A percentile compares a stretch with the other conserved stretches of the same genome.
Evolutionary conservation across 2,113 vertebrate genomes (phyloP).

Genomic region (Aegithalos caudatus): DNA sequence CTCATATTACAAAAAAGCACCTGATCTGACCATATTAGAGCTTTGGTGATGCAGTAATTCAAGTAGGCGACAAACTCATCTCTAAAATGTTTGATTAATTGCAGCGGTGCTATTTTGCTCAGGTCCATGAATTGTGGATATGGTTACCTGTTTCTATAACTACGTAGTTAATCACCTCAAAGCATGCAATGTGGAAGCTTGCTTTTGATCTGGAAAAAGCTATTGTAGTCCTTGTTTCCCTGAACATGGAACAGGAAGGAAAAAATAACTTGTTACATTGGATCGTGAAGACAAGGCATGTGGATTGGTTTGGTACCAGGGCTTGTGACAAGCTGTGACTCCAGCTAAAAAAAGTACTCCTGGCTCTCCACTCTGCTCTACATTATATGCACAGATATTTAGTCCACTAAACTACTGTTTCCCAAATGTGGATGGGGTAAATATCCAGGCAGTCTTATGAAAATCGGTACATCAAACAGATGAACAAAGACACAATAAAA

Average conservation of each 20-base stretch:
- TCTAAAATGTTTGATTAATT: slow-evolving; percentile 1
- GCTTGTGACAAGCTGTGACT: not conserved
- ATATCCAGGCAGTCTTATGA: not conserved
- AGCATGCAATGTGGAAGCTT: not conserved
- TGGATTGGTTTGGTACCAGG: not conserved
- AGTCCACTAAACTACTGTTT: not conserved
- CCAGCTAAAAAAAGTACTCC: not conserved
- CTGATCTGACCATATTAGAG: not conserved
- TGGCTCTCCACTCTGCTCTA: not conserved
- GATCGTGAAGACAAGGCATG: not conserved
- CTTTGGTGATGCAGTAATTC: not conserved
- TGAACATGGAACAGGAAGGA: not conserved
- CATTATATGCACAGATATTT: not conserved
- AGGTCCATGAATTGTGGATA: not conserved
- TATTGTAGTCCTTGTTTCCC: not conserved
- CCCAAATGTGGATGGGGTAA: not conserved
- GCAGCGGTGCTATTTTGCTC: not conserved
- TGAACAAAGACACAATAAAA: not conserved
- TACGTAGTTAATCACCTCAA: not conserved
- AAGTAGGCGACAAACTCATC: not conserved
- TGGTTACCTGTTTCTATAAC: not conserved
- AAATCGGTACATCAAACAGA: not conserved
- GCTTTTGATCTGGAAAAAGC: not conserved
- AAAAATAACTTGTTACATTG: not conserved
- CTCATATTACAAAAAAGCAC: not conserved